Conservation (phyloP, 1,140 invertebrate species). For the Pseudoatta argentina region DNA sequence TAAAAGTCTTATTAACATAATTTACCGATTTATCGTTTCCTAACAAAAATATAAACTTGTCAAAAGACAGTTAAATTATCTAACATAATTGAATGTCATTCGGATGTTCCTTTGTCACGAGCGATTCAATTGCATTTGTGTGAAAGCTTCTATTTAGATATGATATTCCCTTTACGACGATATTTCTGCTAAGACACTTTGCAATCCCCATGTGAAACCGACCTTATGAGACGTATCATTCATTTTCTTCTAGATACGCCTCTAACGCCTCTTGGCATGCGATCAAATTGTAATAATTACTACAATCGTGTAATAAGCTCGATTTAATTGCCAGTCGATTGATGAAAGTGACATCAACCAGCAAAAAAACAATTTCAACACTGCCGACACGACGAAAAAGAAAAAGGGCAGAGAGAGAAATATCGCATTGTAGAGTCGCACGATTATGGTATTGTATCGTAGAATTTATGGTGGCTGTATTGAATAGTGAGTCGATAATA, state of each 20-base stretch:
- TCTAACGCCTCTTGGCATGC: neutral
- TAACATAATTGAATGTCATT: conserved; percentile 31
- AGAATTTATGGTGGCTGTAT: conserved; percentile 38
- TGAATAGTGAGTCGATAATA: conserved; percentile 41
- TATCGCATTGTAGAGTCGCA: neutral
- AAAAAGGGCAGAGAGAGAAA: neutral
- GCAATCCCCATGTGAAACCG: conserved; percentile 15
- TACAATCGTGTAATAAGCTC: conserved; percentile 16
- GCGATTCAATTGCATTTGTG: conserved; percentile 8
- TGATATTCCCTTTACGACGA: neutral
- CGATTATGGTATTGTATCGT: conserved; percentile 22
- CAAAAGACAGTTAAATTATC: neutral
- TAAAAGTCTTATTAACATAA: neutral
- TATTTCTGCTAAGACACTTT: conserved; percentile 5
- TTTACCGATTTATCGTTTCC: neutral
- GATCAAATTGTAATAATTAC: conserved; percentile 49
- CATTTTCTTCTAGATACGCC: neutral
- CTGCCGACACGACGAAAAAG: neutral
- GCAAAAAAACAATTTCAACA: neutral
- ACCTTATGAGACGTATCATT: conserved; percentile 16
- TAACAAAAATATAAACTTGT: neutral
- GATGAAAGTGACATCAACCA: neutral
- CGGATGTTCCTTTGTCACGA: conserved; percentile 1
- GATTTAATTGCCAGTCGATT: conserved; percentile 38
- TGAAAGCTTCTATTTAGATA: conserved; percentile 38